These are phyloP conservation scores for Ladona fulva DNA, from an alignment of 1,140 invertebrate species.

Conservation along the genomic window DNA sequence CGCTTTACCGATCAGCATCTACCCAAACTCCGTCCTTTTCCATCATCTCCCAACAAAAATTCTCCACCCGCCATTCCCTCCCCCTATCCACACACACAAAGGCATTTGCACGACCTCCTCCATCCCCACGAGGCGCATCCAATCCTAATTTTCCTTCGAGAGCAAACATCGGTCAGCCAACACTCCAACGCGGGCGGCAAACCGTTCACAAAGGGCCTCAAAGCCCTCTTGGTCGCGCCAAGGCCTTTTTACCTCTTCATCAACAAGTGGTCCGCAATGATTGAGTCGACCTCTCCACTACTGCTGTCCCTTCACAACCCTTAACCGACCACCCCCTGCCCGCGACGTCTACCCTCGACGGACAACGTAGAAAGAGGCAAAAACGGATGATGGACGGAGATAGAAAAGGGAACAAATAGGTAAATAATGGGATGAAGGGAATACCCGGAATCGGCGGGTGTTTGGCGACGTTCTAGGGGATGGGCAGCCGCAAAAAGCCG, in stretches of 20 bases:
- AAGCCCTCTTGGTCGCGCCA: not conserved
- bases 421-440: no score
- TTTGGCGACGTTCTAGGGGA: no score
- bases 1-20: not conserved
- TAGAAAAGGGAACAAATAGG: no score
- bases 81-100: not conserved
- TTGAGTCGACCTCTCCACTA: not conserved
- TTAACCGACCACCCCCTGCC: not conserved
- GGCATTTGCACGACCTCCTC: not conserved
- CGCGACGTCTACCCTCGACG: not conserved
- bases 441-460: no score
- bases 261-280: constrained; percentile 2
- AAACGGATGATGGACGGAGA: not conserved
- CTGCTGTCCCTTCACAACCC: not conserved
- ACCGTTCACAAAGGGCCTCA: not conserved
- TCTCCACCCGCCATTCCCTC: not conserved
- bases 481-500: no score
- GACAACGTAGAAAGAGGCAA: not conserved
- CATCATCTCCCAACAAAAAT: not conserved
- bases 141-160: not conserved
- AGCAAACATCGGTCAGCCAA: not conserved
- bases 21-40: not conserved
- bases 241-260: not conserved
- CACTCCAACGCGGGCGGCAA: not conserved
- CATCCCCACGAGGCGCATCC: not conserved